Evolutionary conservation across 2,113 vertebrate species (phyloP).

Genomic region (Mobula hypostoma): DNA sequence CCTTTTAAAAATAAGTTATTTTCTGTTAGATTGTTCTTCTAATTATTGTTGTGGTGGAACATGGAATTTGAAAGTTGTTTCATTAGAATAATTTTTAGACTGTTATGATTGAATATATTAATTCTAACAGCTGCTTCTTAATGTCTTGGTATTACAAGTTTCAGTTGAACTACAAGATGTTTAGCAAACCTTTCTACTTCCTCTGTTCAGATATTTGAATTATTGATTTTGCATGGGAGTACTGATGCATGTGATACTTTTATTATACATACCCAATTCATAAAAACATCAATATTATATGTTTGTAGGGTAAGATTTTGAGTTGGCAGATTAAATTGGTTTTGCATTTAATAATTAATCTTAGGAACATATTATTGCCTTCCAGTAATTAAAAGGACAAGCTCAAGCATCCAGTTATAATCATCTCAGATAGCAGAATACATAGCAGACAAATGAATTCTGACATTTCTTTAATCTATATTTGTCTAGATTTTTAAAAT

Average conservation of each 20-base stretch:
- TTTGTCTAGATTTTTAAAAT: not conserved
- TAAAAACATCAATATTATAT: constrained; percentile 33
- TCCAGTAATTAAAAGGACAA: constrained; percentile 35
- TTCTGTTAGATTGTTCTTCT: not conserved
- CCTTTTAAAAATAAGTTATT: not conserved
- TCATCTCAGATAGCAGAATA: constrained; percentile 32
- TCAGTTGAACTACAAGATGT: not conserved
- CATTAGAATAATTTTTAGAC: not conserved
- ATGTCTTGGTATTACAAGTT: not conserved
- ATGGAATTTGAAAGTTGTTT: not conserved
- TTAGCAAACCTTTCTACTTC: constrained; percentile 19
- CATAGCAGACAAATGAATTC: not conserved
- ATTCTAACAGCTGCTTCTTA: not conserved
- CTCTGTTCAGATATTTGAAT: not conserved
- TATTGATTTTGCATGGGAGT: constrained; percentile 32
- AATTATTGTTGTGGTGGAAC: not conserved
- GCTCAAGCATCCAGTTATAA: constrained; percentile 24
- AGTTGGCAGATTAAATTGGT: constrained; percentile 31
- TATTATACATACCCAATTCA: constrained; percentile 35
- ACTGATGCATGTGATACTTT: constrained; percentile 26
- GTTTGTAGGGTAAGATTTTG: constrained; percentile 18
- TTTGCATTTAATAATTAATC: constrained; percentile 36
- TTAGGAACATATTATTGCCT: constrained; percentile 28
- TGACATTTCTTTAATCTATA: not conserved
- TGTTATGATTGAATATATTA: not conserved